Percentiles rank a stretch among this genome's conserved stretches.
Conservation (phyloP, 2,888 invertebrate species). For the Drosophila flavopinicola region DNA sequence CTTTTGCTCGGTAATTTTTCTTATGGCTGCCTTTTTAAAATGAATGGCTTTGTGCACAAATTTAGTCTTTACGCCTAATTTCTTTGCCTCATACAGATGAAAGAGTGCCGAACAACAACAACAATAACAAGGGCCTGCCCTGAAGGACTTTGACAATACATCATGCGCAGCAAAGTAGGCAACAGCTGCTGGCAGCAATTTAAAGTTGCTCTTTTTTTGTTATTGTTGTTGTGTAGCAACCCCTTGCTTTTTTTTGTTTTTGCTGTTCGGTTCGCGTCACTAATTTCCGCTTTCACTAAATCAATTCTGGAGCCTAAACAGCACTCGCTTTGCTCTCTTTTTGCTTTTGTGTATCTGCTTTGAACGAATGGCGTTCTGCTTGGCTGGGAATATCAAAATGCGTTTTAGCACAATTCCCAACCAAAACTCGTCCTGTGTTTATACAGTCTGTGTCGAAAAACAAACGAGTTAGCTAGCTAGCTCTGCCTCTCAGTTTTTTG, state of each 20-base stretch:
- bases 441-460: conserved; percentile 30
- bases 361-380: conserved; percentile 60
- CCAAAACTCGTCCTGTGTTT: conserved; percentile 39
- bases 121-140: conserved; percentile 3
- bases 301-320: conserved; percentile 69
- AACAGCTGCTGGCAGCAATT: conserved; percentile 73
- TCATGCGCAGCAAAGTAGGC: conserved; percentile 70
- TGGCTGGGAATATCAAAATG: conserved; percentile 62
- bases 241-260: conserved; percentile 1
- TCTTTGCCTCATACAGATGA: conserved; percentile 50
- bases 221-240: conserved; percentile 1
- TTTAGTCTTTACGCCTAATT: conserved; percentile 79
- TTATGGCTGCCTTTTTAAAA: conserved; percentile 71
- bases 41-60: conserved; percentile 71
- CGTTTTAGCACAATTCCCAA: conserved; percentile 52
- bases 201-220: conserved; percentile 44
- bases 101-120: no score
- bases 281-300: conserved; percentile 79
- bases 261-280: conserved; percentile 59
- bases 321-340: conserved; percentile 32
- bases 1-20: conserved; percentile 63
- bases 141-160: conserved; percentile 63
- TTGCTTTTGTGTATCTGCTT: conserved; percentile 28
- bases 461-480: conserved; percentile 42
- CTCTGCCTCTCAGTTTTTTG: background rate